phyloP scores from a whole-genome alignment of 2,888 invertebrate genomes.

The Stenichneumon culpator region DNA sequence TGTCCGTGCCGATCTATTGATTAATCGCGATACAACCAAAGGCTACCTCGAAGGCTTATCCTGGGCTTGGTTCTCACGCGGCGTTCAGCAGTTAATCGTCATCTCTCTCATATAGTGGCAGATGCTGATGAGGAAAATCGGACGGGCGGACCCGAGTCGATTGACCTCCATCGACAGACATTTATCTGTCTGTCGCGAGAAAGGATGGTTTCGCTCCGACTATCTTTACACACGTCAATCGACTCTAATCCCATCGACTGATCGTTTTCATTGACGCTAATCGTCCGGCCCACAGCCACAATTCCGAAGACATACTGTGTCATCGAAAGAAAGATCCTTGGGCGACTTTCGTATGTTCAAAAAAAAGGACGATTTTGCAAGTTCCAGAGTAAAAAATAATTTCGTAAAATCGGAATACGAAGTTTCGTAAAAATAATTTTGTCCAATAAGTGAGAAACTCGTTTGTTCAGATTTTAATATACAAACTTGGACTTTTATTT shows the following conservation, averaged over 20 bases:
- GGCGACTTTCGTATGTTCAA: too few relatives aligned
- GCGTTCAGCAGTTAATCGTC: not conserved
- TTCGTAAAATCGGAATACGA: too few relatives aligned
- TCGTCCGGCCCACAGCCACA: not conserved
- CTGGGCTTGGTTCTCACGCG: not conserved
- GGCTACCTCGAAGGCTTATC: slow-evolving; percentile 24
- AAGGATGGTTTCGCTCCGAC: slow-evolving; percentile 13
- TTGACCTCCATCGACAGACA: slow-evolving; percentile 41
- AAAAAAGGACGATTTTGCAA: too few relatives aligned
- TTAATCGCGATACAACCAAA: slow-evolving; percentile 26
- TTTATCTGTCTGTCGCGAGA: slow-evolving; percentile 9
- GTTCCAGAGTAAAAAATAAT: too few relatives aligned
- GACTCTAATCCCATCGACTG: not conserved
- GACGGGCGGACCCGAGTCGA: slow-evolving; percentile 25
- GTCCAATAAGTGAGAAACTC: too few relatives aligned
- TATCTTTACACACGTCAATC: slow-evolving; percentile 11
- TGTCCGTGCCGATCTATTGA: slow-evolving; percentile 24
- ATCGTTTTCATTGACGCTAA: slow-evolving; percentile 41
- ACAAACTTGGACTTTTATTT: too few relatives aligned
- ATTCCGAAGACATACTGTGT: not conserved
- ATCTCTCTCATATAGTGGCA: not conserved
- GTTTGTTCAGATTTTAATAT: too few relatives aligned
- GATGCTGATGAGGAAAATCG: slow-evolving; percentile 29
- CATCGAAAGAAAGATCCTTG: too few relatives aligned
- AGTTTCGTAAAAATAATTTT: too few relatives aligned